A percentile compares a stretch with the other conserved stretches of the same genome.
These are phyloP conservation scores for Caenorhabditis doughertyi DNA, from an alignment of 2,888 invertebrate species.

Conservation along the genomic window DNA sequence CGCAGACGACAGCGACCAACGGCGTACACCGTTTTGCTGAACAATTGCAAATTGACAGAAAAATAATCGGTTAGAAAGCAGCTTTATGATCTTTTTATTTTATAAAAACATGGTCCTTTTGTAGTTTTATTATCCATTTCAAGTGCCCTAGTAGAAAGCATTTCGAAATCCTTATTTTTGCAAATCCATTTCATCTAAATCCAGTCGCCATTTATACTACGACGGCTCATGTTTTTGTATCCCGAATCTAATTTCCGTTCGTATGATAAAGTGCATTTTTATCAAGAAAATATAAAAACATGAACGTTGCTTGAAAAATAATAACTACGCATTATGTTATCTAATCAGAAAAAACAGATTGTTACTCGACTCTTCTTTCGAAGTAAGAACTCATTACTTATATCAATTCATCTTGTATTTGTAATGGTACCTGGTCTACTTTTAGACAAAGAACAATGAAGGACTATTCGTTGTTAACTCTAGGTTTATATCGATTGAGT, in stretches of 20 bases:
- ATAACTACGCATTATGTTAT: too few species aligned
- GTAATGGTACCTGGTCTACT: too few species aligned
- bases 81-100: not conserved
- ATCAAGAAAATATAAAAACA: not conserved
- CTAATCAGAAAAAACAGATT: too few species aligned
- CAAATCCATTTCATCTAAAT: not conserved
- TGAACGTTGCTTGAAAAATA: not conserved
- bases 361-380: too few species aligned
- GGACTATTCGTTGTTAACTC: too few species aligned
- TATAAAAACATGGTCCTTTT: not conserved
- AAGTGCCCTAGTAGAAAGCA: not conserved
- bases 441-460: too few species aligned
- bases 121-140: not conserved
- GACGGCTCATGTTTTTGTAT: not conserved
- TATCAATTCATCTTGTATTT: too few species aligned
- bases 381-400: too few species aligned
- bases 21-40: conserved; percentile 37
- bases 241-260: conserved; percentile 21
- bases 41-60: conserved; percentile 47
- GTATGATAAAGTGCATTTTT: conserved; percentile 9
- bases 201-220: not conserved
- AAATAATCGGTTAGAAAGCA: conserved; percentile 1
- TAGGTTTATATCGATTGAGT: too few species aligned
- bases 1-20: conserved; percentile 34
- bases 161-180: not conserved